A percentile compares a stretch with the other conserved stretches of the same genome.
Conservation (phyloP, 1,140 invertebrate species). For the Thaumatotibia leucotreta region DNA sequence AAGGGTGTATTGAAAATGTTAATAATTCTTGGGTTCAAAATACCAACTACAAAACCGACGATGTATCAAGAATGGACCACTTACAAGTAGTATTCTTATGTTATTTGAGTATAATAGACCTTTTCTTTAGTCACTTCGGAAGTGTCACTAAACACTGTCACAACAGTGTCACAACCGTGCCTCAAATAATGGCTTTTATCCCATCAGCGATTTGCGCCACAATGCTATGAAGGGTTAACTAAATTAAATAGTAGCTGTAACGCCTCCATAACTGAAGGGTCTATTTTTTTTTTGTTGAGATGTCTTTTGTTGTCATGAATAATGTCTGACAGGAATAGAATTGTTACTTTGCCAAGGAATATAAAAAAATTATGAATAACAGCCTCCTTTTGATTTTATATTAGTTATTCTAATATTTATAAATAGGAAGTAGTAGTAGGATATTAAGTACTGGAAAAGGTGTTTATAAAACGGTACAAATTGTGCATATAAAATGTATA, state of each 20-base stretch:
- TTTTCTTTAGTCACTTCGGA: constrained; percentile 12
- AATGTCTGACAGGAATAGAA: background rate
- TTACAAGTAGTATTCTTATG: background rate
- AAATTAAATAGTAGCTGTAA: constrained; percentile 15
- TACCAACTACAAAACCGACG: no score
- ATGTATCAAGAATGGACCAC: background rate
- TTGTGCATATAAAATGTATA: no score
- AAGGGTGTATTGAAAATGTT: no score
- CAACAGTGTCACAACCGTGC: constrained; percentile 11
- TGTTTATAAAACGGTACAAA: no score
- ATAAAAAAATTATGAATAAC: no score
- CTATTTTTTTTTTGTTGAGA: background rate
- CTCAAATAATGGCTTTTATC: constrained; percentile 19
- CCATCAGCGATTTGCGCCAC: constrained; percentile 18
- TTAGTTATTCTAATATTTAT: no score
- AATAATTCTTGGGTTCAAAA: no score
- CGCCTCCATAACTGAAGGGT: background rate
- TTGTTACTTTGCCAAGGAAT: no score
- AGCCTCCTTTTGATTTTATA: no score
- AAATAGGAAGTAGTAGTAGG: no score
- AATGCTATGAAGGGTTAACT: constrained; percentile 14
- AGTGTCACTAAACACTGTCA: constrained; percentile 10
- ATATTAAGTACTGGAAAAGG: no score
- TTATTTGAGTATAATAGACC: background rate
- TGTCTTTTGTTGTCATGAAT: background rate